Conservation (phyloP, 2,113 vertebrate species). For the Toxotes chatareus region DNA sequence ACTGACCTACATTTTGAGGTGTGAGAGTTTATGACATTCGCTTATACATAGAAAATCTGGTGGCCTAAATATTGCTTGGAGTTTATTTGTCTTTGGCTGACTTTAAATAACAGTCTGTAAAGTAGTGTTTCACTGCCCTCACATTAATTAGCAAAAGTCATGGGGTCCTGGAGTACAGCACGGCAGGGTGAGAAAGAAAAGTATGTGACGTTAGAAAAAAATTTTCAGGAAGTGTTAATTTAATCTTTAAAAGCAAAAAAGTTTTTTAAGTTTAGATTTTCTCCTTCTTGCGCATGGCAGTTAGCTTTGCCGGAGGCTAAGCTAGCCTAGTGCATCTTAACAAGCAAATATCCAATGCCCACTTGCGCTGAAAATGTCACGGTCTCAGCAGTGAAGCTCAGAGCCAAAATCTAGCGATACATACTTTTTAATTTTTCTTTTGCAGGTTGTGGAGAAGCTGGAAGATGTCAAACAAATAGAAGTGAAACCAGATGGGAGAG, state of each 20-base stretch:
- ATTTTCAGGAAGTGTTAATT: not conserved
- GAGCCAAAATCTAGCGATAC: not conserved
- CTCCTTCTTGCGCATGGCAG: not conserved
- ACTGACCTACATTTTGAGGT: conserved; percentile 11
- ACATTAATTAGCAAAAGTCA: not conserved
- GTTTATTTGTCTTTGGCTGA: no score
- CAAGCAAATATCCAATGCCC: not conserved
- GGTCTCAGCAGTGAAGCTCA: not conserved
- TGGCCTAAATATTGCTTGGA: no score
- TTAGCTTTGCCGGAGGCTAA: not conserved
- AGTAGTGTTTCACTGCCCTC: not conserved
- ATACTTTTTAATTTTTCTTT: not conserved
- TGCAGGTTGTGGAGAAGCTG: conserved; percentile 84
- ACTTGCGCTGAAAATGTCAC: not conserved
- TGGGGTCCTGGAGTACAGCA: not conserved
- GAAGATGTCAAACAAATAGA: conserved; percentile 86
- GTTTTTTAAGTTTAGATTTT: not conserved
- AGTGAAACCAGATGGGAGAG: conserved; percentile 84
- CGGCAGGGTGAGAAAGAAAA: not conserved
- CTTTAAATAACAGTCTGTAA: no score
- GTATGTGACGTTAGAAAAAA: not conserved
- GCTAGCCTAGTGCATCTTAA: not conserved
- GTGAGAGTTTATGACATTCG: not conserved
- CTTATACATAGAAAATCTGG: not conserved
- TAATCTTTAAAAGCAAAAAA: not conserved